phyloP scores from a whole-genome alignment of 2,797 vertebrate species.

The Sphenopsis melanotis region DNA sequence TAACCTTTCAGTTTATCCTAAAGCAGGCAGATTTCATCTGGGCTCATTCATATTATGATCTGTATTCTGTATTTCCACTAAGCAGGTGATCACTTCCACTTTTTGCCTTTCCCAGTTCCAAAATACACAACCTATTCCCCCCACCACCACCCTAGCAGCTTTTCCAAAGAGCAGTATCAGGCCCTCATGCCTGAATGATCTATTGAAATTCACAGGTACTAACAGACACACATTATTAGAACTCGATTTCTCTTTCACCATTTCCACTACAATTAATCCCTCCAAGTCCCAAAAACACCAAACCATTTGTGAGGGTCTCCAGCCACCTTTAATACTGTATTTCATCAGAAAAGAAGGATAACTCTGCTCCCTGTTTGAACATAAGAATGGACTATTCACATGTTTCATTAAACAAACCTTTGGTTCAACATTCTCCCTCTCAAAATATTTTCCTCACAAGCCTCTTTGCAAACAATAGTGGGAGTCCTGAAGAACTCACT shows the following conservation, averaged over 20 bases:
- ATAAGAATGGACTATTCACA: not conserved
- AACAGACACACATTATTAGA: not conserved
- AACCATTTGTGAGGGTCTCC: not conserved
- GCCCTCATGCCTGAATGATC: not conserved
- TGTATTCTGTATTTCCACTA: not conserved
- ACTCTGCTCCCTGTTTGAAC: not conserved
- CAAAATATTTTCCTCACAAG: not conserved
- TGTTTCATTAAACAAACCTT: not conserved
- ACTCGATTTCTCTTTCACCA: not conserved
- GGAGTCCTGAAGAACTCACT: not conserved
- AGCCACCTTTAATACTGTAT: not conserved
- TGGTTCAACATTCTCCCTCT: not conserved
- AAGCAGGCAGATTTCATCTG: not conserved
- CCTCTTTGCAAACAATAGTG: not conserved
- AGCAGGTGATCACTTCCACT: not conserved
- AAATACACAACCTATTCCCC: not conserved
- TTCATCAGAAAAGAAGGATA: not conserved
- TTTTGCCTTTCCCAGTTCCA: not conserved
- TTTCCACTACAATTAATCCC: not conserved
- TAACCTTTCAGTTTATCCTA: not conserved
- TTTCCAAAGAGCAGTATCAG: not conserved
- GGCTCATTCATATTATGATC: not conserved
- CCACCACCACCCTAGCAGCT: not conserved
- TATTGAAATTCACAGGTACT: not conserved
- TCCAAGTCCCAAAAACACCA: not conserved